Conservation (phyloP, 1,140 invertebrate species). For the Cataglyphis hispanica region DNA sequence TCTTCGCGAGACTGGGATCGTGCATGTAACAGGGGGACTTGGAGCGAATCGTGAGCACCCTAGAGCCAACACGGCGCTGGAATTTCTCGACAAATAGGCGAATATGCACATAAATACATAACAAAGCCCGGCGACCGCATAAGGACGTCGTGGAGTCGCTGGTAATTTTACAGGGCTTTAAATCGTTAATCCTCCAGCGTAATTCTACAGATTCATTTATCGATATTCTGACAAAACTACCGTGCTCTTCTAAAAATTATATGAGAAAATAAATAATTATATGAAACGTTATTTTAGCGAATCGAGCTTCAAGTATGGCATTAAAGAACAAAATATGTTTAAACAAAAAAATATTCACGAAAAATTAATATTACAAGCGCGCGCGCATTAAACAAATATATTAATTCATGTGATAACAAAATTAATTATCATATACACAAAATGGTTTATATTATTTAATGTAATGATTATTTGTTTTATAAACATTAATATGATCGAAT, state of each 20-base stretch:
- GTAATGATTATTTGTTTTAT: background rate
- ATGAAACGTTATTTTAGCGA: background rate
- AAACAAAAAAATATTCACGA: too few species aligned
- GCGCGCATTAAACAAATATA: background rate
- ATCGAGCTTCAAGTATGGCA: too few species aligned
- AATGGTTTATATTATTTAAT: background rate
- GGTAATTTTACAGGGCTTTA: conserved; percentile 56
- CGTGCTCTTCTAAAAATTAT: background rate
- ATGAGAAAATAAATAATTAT: background rate
- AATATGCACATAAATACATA: conserved; percentile 83
- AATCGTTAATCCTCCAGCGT: conserved; percentile 4
- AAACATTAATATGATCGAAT: background rate
- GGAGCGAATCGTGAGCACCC: conserved; percentile 78
- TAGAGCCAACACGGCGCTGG: conserved; percentile 78
- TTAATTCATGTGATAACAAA: background rate
- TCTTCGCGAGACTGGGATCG: conserved; percentile 70
- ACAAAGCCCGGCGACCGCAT: conserved; percentile 73
- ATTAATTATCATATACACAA: background rate
- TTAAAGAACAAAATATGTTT: too few species aligned
- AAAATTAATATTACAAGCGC: too few species aligned
- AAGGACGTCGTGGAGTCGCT: conserved; percentile 51
- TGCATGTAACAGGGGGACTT: conserved; percentile 72
- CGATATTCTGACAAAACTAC: background rate
- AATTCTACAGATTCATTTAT: background rate
- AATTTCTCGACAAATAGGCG: conserved; percentile 83